These are phyloP conservation scores for Dermatophagoides farinae DNA, from an alignment of 1,140 invertebrate genomes.

Conservation along the genomic window DNA sequence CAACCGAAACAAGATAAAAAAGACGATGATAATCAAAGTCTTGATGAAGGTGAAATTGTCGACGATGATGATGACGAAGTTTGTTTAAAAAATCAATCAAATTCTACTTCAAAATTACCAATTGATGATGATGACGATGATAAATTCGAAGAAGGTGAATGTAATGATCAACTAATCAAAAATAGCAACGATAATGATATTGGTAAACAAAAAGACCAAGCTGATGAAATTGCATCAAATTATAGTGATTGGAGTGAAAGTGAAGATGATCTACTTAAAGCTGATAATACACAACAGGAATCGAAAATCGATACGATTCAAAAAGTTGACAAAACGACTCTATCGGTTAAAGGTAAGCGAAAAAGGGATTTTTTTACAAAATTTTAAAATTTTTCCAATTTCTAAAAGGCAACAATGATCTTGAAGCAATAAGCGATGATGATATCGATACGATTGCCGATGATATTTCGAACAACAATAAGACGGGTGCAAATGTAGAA, in stretches of 20 bases:
- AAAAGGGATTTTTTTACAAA: neutral
- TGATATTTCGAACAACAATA: neutral
- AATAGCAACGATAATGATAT: too few relatives aligned
- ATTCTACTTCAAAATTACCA: neutral
- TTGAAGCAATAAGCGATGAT: constrained; percentile 1
- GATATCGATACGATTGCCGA: neutral
- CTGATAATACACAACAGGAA: neutral
- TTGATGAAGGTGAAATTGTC: constrained; percentile 8
- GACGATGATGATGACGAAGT: constrained; percentile 2
- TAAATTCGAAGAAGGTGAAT: neutral
- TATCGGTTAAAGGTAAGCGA: neutral
- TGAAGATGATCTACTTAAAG: constrained; percentile 1
- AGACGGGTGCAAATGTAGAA: too few relatives aligned
- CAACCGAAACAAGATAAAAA: neutral
- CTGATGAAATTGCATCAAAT: neutral
- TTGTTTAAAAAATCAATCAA: neutral
- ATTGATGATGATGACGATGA: neutral
- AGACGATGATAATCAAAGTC: neutral
- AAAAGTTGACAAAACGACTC: neutral
- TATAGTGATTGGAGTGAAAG: constrained; percentile 4
- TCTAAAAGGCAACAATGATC: neutral
- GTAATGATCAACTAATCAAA: too few relatives aligned
- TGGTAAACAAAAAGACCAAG: neutral
- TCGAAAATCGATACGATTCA: neutral
- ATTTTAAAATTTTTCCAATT: neutral